Evolutionary conservation across 2,888 invertebrate genomes (phyloP).

Genomic region (Teinopalpus imperialis): DNA sequence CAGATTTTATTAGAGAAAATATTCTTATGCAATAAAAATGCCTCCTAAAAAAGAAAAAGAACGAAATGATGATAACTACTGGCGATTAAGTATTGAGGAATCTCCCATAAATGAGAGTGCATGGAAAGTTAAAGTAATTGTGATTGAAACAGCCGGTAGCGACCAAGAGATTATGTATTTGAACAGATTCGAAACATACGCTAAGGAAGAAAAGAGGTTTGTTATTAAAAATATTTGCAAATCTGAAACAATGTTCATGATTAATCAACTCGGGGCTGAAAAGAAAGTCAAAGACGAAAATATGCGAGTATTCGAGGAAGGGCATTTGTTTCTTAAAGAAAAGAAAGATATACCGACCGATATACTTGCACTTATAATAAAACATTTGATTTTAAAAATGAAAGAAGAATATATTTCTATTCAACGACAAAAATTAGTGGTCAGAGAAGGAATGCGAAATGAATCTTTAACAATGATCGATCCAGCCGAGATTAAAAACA

Average conservation of each 20-base stretch:
- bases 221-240: slow-evolving; percentile 72
- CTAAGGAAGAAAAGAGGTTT: slow-evolving; percentile 65
- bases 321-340: slow-evolving; percentile 59
- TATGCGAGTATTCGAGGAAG: slow-evolving; percentile 68
- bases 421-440: slow-evolving; percentile 57
- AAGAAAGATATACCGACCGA: slow-evolving; percentile 68
- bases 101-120: slow-evolving; percentile 51
- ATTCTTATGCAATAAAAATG: too few species aligned
- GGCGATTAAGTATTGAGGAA: slow-evolving; percentile 57
- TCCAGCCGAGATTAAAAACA: slow-evolving; percentile 52
- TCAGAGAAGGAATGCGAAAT: slow-evolving; percentile 58
- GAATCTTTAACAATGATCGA: slow-evolving; percentile 65
- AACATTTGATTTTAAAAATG: slow-evolving; percentile 68
- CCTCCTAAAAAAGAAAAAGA: slow-evolving; percentile 56
- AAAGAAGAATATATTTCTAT: slow-evolving; percentile 70
- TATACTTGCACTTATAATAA: slow-evolving; percentile 63
- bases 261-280: slow-evolving; percentile 70
- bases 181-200: slow-evolving; percentile 63
- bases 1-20: too few species aligned
- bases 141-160: slow-evolving; percentile 65
- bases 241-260: slow-evolving; percentile 74
- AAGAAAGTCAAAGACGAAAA: slow-evolving; percentile 67
- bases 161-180: slow-evolving; percentile 69
- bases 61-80: slow-evolving; percentile 44
- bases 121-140: slow-evolving; percentile 62